These are phyloP conservation scores for Spinus olivaceus DNA, from an alignment of 2,797 vertebrate species.

Conservation along the genomic window DNA sequence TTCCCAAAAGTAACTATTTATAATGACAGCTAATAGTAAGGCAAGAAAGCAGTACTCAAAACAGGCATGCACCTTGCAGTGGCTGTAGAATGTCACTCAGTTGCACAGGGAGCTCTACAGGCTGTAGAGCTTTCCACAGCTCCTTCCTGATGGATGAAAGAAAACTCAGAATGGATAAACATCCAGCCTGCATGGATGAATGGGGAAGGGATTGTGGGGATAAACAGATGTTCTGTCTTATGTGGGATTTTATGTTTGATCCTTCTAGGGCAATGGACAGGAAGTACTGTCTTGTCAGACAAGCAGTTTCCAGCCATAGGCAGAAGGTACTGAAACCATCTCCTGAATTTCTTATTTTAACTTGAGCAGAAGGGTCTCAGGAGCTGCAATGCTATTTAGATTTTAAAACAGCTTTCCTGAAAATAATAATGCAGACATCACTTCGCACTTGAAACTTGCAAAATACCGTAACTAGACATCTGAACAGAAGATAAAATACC, in stretches of 20 bases:
- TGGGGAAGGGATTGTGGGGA: background rate
- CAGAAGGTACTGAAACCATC: background rate
- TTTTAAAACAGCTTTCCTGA: background rate
- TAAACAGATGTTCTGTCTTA: background rate
- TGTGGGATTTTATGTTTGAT: background rate
- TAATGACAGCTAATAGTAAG: background rate
- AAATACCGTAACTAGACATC: background rate
- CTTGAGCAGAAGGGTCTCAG: background rate
- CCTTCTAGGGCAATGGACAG: background rate
- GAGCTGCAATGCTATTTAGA: background rate
- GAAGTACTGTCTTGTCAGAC: background rate
- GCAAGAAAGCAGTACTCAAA: background rate
- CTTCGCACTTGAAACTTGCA: background rate
- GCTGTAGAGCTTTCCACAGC: background rate
- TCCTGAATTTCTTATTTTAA: background rate
- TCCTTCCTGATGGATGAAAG: background rate
- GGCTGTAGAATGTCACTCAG: background rate
- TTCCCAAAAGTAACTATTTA: background rate
- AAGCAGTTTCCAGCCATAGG: background rate
- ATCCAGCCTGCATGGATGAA: background rate
- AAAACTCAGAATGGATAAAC: background rate
- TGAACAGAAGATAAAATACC: background rate
- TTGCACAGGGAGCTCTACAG: fast-evolving
- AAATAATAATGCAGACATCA: background rate
- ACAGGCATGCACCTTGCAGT: background rate